Conservation (phyloP, 2,797 vertebrate species). For the Scyliorhinus canicula region DNA sequence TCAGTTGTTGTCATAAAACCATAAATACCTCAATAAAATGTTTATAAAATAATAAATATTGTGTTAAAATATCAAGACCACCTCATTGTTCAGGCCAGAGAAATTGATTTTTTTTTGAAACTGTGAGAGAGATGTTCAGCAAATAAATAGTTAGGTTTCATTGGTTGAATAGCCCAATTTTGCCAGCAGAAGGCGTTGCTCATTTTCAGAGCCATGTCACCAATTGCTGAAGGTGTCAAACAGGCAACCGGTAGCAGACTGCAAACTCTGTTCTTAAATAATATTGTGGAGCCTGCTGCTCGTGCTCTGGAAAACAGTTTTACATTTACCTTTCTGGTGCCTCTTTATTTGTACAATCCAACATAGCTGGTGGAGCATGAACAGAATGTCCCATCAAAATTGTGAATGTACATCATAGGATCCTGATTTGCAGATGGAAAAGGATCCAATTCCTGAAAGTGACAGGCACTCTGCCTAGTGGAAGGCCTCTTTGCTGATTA, state of each 20-base stretch:
- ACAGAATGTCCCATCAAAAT: neutral
- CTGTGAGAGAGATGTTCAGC: neutral
- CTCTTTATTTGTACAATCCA: neutral
- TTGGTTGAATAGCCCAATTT: neutral
- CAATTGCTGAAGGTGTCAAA: neutral
- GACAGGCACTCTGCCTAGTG: neutral
- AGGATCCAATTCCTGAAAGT: neutral
- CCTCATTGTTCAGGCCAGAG: neutral
- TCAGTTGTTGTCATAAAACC: too few relatives aligned
- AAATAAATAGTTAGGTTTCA: neutral
- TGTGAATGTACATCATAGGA: neutral
- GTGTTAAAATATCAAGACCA: neutral
- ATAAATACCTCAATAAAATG: too few relatives aligned
- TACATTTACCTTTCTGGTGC: neutral
- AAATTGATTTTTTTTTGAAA: neutral
- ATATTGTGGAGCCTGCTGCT: neutral
- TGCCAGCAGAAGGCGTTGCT: neutral
- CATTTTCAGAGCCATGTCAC: neutral
- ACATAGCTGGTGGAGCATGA: neutral
- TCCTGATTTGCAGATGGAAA: neutral
- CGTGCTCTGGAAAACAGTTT: neutral
- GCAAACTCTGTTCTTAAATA: neutral
- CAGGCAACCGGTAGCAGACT: neutral
- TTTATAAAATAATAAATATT: too few relatives aligned
- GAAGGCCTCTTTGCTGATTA: neutral